These are phyloP conservation scores for Nudaria mundana DNA, from an alignment of 2,888 invertebrate species.

Conservation along the genomic window DNA sequence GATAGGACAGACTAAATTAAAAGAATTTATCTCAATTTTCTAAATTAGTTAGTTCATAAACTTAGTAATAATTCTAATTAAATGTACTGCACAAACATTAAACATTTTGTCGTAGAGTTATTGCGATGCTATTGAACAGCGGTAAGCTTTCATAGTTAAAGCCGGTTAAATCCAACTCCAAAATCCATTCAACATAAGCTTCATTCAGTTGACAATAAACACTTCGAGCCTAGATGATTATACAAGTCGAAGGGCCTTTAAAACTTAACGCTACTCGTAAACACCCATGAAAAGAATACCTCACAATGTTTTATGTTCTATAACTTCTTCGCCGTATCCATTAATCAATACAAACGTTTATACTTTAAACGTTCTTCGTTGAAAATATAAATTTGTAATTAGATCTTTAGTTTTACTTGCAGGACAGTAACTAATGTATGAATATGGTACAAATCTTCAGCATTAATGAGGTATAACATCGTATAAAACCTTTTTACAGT, in stretches of 20 bases:
- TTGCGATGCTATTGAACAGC: conserved; percentile 9
- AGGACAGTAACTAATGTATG: no score
- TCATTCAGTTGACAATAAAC: conserved; percentile 26
- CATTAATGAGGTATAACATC: no score
- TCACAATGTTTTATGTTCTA: conserved; percentile 2
- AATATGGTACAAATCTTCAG: no score
- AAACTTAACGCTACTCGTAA: no score
- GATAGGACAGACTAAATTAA: no score
- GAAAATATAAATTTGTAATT: no score
- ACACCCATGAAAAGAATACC: conserved; percentile 5
- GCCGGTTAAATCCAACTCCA: conserved; percentile 8
- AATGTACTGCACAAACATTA: no score
- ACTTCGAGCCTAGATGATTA: conserved; percentile 14
- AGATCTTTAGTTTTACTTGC: no score
- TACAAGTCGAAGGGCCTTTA: conserved; percentile 19
- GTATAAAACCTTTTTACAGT: no score
- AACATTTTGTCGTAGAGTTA: not conserved
- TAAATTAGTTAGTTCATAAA: not conserved
- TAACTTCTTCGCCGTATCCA: conserved; percentile 1
- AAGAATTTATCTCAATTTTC: not conserved
- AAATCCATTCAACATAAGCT: conserved; percentile 17
- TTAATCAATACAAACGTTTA: conserved; percentile 1
- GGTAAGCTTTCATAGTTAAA: conserved; percentile 12
- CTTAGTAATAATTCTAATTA: no score
- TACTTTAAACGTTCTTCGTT: not conserved